Evolutionary conservation across 2,888 invertebrate species (phyloP), one percentile per base, ranked within the genome.

Genomic region (Eristalis arbustorum): DNA sequence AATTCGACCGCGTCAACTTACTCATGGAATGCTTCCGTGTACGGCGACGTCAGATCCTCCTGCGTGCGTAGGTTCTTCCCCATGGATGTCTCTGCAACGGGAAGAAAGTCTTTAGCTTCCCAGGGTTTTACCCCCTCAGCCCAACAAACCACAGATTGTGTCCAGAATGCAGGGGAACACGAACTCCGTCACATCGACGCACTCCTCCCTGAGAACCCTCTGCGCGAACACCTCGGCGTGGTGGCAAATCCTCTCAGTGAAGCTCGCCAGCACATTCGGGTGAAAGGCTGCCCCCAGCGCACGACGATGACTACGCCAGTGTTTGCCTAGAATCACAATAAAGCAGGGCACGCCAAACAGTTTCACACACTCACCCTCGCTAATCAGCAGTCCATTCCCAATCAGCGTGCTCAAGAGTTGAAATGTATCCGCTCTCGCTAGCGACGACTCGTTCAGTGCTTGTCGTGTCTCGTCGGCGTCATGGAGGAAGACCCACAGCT

Each of bases 261-360:
- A 97, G 88, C 95, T 94, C 89, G 96, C 95, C 66, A 97, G 91
- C 76, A 97, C 95, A 89, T 95, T 95, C 89, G 96, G 96, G 92
- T 96, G 96, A 91, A 97, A 97, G 0, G 96, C 95, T 0, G 96
- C 96, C 0, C 96, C 96, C 76, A 97, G 90, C 68, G 96, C 94
- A 90, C 96, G 96, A 25, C 97, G 94, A 81, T 95, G 94, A 0
- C 91, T 92, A 88, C 93, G 94, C 97, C 97, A 97, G 91, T 94
- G 94, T n/a, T 91, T 89, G 10, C 90, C 91, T 91, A 37, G 2
- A 37, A 22, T 6, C 31, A 42, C n/a, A 11, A 14, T 0, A 28
- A 10, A 42, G 1, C 14, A 56, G 11, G 13, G 14, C 3, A 0
- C 31, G 23, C 28, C 10, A 1, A 14, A 3, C 14, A 23, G 13